These are phyloP conservation scores for Dicentrarchus labrax DNA, from an alignment of 2,113 vertebrate genomes.

Conservation along the genomic window DNA sequence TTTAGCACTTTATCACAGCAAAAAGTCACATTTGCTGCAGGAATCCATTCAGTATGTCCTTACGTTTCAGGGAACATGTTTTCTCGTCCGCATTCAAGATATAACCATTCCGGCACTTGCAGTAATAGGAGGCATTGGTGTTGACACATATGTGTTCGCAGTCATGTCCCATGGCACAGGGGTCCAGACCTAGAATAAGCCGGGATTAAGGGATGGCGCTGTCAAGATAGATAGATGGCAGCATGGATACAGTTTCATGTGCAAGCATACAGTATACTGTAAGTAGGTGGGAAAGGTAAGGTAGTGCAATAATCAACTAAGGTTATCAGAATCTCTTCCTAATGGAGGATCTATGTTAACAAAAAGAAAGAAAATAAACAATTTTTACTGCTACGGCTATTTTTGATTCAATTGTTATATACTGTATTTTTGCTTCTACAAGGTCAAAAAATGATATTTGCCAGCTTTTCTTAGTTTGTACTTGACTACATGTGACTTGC, in stretches of 20 bases:
- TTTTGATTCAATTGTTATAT: background rate
- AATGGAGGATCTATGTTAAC: background rate
- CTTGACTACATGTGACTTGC: conserved; percentile 29
- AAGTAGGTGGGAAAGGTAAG: background rate
- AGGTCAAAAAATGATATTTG: background rate
- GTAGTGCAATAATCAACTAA: conserved; percentile 4
- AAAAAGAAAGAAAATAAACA: background rate
- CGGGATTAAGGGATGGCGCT: conserved; percentile 45
- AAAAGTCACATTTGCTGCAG: conserved; percentile 32
- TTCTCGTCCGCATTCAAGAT: conserved; percentile 87
- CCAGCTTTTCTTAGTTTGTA: conserved; percentile 12
- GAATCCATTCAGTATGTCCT: conserved; percentile 63
- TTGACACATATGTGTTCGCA: conserved; percentile 89
- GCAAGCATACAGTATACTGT: conserved; percentile 8
- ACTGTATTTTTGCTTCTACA: background rate
- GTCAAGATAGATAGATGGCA: conserved; percentile 39
- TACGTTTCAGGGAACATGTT: conserved; percentile 87
- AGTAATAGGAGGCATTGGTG: conserved; percentile 82
- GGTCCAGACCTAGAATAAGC: conserved; percentile 82
- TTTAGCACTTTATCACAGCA: conserved; percentile 28
- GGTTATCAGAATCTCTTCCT: background rate
- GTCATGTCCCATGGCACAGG: conserved; percentile 84
- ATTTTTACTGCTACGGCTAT: no score
- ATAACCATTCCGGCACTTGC: conserved; percentile 87
- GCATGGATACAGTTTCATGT: conserved; percentile 47